A percentile compares a stretch with the other conserved stretches of the same genome.
Evolutionary conservation across 2,797 vertebrate genomes (phyloP).

Genomic region (Eospalax fontanierii): DNA sequence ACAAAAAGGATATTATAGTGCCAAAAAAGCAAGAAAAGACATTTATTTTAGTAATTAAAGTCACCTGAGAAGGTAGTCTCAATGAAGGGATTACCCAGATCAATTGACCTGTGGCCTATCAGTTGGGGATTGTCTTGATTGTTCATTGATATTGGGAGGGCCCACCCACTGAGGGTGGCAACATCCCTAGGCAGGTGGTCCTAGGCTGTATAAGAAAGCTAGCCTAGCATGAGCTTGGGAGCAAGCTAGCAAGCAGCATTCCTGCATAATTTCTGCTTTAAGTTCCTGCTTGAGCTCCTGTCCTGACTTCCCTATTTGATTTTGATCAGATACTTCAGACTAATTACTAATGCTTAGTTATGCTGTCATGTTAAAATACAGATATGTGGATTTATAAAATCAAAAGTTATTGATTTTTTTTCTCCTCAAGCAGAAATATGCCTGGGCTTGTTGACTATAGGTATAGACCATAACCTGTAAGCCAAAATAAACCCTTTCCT

Average conservation of each 20-base stretch:
- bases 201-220: not conserved
- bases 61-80: not conserved
- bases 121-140: not conserved
- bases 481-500: not conserved
- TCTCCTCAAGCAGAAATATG: conserved; percentile 55
- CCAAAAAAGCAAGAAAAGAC: not conserved
- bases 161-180: not conserved
- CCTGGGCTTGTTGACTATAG: conserved; percentile 25
- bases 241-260: not conserved
- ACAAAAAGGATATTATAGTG: not conserved
- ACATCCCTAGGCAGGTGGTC: not conserved
- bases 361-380: conserved; percentile 67
- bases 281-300: not conserved
- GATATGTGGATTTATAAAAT: conserved; percentile 55
- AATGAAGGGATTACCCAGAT: not conserved
- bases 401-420: not conserved
- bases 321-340: conserved; percentile 76
- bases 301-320: conserved; percentile 47
- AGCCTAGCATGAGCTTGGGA: not conserved
- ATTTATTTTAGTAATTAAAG: conserved; percentile 23
- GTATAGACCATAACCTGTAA: not conserved
- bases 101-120: not conserved
- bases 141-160: not conserved
- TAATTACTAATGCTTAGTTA: conserved; percentile 73
- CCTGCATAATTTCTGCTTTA: not conserved